A percentile compares a stretch with the other conserved stretches of the same genome.
Evolutionary conservation across 2,888 invertebrate genomes (phyloP).

Genomic region (Calameuta filiformis): DNA sequence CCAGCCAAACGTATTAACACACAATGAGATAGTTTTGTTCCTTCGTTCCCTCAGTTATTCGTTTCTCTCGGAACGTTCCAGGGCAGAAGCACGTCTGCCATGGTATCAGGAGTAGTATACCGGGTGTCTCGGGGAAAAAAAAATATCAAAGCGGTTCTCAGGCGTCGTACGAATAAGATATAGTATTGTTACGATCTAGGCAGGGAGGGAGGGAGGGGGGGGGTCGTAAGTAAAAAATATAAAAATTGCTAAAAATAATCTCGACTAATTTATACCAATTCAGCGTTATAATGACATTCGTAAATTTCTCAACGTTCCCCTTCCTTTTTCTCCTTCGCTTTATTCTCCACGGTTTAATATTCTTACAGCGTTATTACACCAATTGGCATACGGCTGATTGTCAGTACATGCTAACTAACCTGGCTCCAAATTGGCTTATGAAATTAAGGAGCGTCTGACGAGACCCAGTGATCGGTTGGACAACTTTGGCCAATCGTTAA

Average conservation of each 20-base stretch:
- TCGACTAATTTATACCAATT: too few species aligned
- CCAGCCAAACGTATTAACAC: conserved; percentile 62
- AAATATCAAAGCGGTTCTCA: too few species aligned
- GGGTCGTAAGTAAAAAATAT: too few species aligned
- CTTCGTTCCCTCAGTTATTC: conserved; percentile 47
- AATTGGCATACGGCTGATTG: background rate
- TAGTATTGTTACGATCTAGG: too few species aligned
- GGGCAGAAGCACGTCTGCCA: conserved; percentile 1
- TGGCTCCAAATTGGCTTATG: background rate
- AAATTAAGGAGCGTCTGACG: background rate
- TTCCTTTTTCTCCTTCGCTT: background rate
- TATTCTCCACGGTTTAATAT: background rate
- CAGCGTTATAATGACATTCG: background rate
- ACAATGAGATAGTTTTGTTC: conserved; percentile 67
- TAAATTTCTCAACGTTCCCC: background rate
- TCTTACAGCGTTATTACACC: background rate
- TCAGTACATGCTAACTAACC: background rate
- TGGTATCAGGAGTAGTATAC: background rate
- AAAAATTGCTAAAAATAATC: too few species aligned
- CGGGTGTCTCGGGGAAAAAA: conserved; percentile 2
- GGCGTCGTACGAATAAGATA: too few species aligned
- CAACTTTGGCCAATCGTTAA: background rate
- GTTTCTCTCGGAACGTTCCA: conserved; percentile 25
- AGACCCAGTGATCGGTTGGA: background rate
- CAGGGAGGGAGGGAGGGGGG: too few species aligned